phyloP scores from a whole-genome alignment of 2,797 vertebrate species.

The Pteronotus mesoamericanus region DNA sequence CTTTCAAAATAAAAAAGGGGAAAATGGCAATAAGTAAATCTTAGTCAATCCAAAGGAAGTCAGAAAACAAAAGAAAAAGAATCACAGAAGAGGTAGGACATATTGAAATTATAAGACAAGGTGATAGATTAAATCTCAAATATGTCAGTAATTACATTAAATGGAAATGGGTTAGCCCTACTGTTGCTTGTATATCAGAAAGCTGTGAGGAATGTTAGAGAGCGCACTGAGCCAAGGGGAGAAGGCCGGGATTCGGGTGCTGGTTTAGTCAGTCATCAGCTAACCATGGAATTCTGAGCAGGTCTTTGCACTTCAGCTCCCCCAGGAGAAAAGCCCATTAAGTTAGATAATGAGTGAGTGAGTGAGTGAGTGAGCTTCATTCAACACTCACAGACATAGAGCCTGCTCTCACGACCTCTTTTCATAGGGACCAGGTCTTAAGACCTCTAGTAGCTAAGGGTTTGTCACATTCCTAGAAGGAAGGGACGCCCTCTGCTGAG shows the following conservation, averaged over 20 bases:
- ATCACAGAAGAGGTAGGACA: not conserved
- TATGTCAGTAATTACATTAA: constrained; percentile 12
- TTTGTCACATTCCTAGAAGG: constrained; percentile 40
- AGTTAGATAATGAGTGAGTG: not conserved
- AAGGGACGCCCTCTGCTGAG: constrained; percentile 68
- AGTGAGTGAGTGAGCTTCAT: not conserved
- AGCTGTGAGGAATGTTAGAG: not conserved
- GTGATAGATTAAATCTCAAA: not conserved
- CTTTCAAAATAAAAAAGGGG: not conserved
- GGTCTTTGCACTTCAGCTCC: not conserved
- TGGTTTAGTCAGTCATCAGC: not conserved
- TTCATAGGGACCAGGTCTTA: not conserved
- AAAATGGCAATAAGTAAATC: not conserved
- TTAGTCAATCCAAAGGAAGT: not conserved
- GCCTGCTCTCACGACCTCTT: not conserved
- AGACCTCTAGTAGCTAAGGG: not conserved
- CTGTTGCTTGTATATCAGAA: not conserved
- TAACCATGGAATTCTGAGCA: not conserved
- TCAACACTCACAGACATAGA: not conserved
- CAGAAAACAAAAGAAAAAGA: not conserved
- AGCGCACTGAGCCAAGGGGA: not conserved
- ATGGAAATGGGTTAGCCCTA: not conserved
- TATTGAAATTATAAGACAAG: constrained; percentile 12
- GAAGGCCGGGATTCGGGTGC: not conserved
- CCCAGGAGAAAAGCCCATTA: not conserved